Evolutionary conservation across 2,797 vertebrate species (phyloP).

Genomic region (Sphenodon punctatus): DNA sequence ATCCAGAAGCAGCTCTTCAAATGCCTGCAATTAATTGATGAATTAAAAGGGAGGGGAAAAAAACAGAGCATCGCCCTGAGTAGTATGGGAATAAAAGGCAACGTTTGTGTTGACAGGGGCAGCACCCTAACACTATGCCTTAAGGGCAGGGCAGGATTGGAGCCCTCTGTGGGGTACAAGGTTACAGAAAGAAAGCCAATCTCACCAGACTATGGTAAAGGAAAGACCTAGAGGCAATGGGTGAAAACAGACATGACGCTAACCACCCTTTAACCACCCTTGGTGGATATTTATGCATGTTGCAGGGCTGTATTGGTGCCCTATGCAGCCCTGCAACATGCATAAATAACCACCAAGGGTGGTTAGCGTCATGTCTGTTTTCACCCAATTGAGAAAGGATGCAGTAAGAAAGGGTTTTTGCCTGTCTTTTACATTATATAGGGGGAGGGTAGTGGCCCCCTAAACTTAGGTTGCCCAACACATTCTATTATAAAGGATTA

Average conservation of each 20-base stretch:
- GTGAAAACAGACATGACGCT: neutral
- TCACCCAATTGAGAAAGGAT: no score
- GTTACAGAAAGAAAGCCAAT: neutral
- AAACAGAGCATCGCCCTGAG: neutral
- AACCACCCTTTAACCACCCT: no score
- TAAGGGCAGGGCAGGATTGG: neutral
- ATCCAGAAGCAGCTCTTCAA: constrained; percentile 62
- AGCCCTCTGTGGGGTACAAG: neutral
- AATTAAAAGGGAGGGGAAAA: neutral
- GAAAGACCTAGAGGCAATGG: neutral
- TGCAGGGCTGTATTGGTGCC: no score
- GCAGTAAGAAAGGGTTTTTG: no score
- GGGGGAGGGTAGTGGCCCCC: no score
- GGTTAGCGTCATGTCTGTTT: no score
- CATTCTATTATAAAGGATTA: neutral
- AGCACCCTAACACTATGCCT: neutral
- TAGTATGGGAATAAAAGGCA: neutral
- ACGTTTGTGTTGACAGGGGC: neutral
- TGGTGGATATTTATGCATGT: no score
- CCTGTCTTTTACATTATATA: no score
- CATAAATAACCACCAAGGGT: no score
- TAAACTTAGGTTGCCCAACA: neutral
- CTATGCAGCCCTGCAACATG: no score
- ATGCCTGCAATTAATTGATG: constrained; percentile 29
- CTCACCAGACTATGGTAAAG: accelerated